Conservation (phyloP, 2,888 invertebrate species). For the Atrina japonica region DNA sequence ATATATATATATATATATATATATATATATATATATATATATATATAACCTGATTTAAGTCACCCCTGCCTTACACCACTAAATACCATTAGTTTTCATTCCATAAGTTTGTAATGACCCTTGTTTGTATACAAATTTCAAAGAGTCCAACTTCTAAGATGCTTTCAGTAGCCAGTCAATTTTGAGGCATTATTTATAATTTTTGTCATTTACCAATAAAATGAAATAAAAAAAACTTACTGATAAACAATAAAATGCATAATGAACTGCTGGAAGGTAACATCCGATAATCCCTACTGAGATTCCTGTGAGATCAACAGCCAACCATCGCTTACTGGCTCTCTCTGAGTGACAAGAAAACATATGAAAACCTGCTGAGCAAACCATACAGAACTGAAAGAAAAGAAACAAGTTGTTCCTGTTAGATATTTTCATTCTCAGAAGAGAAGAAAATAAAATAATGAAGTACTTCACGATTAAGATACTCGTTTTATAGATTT, state of each 20-base stretch:
- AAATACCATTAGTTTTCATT: no score
- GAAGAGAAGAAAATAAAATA: no score
- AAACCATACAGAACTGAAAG: slow-evolving; percentile 93
- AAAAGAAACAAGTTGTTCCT: slow-evolving; percentile 28
- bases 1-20: no score
- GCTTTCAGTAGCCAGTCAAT: not conserved
- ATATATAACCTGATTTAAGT: no score
- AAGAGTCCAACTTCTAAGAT: no score
- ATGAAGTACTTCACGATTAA: no score
- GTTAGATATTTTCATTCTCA: not conserved
- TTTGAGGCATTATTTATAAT: not conserved
- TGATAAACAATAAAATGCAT: slow-evolving; percentile 97
- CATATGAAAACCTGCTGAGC: slow-evolving; percentile 95
- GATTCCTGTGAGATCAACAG: slow-evolving; percentile 95
- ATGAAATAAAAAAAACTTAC: slow-evolving; percentile 83
- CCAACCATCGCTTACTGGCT: slow-evolving; percentile 92
- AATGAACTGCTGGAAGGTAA: slow-evolving; percentile 97
- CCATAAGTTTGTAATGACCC: no score
- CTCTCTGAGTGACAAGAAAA: slow-evolving; percentile 95
- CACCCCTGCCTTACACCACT: no score
- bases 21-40: no score
- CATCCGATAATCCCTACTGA: slow-evolving; percentile 95
- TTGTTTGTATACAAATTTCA: no score
- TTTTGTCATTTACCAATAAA: not conserved
- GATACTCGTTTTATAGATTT: no score